Evolutionary conservation across 64 coral and sea anemone genomes (phyloP).

Genomic region (Montipora efflorescens): DNA sequence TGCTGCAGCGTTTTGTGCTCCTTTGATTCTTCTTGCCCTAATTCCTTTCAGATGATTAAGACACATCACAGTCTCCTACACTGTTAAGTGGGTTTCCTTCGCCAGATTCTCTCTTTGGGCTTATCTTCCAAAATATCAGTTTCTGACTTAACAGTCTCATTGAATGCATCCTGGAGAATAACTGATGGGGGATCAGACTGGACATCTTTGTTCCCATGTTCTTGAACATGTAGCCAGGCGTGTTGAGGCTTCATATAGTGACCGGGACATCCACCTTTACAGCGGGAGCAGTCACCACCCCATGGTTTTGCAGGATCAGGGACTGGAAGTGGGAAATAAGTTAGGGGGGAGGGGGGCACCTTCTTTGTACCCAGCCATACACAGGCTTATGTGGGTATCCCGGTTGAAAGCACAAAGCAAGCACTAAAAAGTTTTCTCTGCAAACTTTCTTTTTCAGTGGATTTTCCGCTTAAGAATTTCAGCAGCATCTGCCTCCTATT

Average conservation of each 20-base stretch:
- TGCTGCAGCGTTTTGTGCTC: no score
- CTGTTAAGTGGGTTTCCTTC: no score
- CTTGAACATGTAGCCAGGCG: conserved; percentile 3
- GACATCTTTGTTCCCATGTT: not conserved
- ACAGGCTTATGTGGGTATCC: not conserved
- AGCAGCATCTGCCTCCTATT: not conserved
- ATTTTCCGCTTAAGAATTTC: not conserved
- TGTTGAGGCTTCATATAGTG: conserved; percentile 5
- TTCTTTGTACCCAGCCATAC: not conserved
- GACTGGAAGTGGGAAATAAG: conserved; percentile 25
- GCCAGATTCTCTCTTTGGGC: not conserved
- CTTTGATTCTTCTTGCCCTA: no score
- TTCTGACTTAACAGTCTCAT: conserved; percentile 7
- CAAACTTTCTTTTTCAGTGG: not conserved
- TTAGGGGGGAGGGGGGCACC: not conserved
- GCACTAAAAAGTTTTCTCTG: not conserved
- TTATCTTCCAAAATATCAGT: conserved; percentile 14
- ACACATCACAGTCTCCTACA: no score
- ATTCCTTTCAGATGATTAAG: no score
- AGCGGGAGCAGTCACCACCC: conserved; percentile 30
- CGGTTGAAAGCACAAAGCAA: not conserved
- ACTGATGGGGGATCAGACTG: conserved; percentile 8
- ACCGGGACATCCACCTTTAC: conserved; percentile 14
- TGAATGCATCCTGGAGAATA: conserved; percentile 20
- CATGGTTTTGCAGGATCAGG: conserved; percentile 18